A percentile compares a stretch with the other conserved stretches of the same genome.
Evolutionary conservation across 2,797 vertebrate genomes (phyloP).

Genomic region (Poecile montanus): DNA sequence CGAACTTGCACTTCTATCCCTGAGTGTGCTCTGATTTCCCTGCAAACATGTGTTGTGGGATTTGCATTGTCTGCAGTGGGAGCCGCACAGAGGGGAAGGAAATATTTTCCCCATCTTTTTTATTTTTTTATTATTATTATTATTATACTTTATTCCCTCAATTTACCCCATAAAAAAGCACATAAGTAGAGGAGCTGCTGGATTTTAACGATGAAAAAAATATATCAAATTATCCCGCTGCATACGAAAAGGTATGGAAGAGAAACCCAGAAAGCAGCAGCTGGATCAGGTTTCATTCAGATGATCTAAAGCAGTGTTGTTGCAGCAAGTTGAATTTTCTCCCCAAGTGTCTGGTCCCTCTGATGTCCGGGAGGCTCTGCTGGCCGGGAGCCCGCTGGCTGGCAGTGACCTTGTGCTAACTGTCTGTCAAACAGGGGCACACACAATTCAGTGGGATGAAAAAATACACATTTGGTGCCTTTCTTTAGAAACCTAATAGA

Average conservation of each 20-base stretch:
- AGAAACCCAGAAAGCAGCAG: constrained; percentile 13
- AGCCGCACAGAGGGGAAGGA: not conserved
- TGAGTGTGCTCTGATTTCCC: constrained; percentile 43
- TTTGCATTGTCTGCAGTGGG: constrained; percentile 20
- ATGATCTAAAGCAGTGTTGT: not conserved
- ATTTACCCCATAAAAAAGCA: constrained; percentile 20
- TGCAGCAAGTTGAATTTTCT: constrained; percentile 34
- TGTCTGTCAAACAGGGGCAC: constrained; percentile 17
- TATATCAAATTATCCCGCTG: not conserved
- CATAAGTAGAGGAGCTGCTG: not conserved
- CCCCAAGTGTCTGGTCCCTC: not conserved
- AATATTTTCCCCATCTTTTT: not conserved
- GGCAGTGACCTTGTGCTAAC: constrained; percentile 40
- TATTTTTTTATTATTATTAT: constrained; percentile 39
- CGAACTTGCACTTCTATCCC: constrained; percentile 27
- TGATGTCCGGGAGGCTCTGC: not conserved
- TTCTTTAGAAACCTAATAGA: constrained; percentile 64
- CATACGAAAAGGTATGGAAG: not conserved
- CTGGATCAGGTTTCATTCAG: constrained; percentile 22
- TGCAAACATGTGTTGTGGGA: constrained; percentile 21
- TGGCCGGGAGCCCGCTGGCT: not conserved
- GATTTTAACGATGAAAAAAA: not conserved
- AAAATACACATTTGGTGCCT: constrained; percentile 39
- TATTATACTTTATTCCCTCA: constrained; percentile 36
- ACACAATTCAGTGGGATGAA: constrained; percentile 14